These are phyloP conservation scores for Enoplosus armatus DNA, from an alignment of 2,797 vertebrate genomes.

Conservation along the genomic window DNA sequence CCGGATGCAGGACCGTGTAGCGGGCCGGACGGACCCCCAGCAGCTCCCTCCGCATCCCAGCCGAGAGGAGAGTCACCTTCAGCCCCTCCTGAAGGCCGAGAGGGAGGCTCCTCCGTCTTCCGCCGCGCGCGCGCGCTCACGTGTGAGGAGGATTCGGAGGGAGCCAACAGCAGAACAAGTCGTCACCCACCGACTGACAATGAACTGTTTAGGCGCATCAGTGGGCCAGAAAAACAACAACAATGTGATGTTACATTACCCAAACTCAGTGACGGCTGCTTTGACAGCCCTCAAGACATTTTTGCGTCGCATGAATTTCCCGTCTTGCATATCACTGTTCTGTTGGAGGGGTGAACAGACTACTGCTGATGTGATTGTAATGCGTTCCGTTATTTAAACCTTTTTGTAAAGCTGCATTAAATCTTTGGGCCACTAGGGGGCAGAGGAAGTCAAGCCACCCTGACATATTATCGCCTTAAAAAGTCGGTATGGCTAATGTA, in stretches of 20 bases:
- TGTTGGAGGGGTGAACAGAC: too few relatives aligned
- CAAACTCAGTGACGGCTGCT: background rate
- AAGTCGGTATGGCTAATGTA: too few relatives aligned
- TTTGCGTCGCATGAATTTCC: too few relatives aligned
- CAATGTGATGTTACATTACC: too few relatives aligned
- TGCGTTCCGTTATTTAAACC: background rate
- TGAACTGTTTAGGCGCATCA: conserved; percentile 61
- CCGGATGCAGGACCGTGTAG: conserved; percentile 54
- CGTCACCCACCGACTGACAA: conserved; percentile 52
- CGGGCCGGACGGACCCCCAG: conserved; percentile 54
- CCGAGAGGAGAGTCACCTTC: conserved; percentile 86
- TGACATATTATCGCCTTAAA: background rate
- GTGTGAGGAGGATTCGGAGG: conserved; percentile 53
- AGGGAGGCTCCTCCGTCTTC: conserved; percentile 68
- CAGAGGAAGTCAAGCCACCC: background rate
- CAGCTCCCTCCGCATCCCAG: conserved; percentile 83
- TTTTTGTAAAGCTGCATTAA: background rate
- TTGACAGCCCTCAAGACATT: too few relatives aligned
- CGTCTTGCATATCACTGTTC: too few relatives aligned
- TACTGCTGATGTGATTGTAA: too few relatives aligned
- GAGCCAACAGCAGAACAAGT: conserved; percentile 64
- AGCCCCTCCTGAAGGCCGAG: conserved; percentile 81
- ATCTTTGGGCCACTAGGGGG: background rate
- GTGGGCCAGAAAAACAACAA: background rate
- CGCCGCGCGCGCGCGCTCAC: conserved; percentile 63